Base-by-base conservation (phyloP, 2,797 vertebrate genomes). In the Vespertilio murinus region DNA sequence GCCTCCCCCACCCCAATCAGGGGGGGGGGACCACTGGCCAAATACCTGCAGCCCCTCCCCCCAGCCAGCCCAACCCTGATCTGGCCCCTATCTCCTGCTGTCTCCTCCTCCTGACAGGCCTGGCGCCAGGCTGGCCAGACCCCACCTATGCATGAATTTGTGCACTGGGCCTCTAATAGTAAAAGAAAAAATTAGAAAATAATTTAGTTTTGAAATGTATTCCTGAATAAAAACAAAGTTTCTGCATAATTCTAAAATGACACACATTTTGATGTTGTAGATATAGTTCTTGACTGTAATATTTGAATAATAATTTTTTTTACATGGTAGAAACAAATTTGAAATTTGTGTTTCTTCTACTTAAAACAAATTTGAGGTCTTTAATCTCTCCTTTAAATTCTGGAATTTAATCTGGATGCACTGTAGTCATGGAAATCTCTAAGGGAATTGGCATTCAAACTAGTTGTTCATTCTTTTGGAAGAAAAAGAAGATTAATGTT, bases 401-500 rank as follows among this genome's bases (percentile, higher is more conserved):
- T 84, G 61, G 5, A 38, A 83, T 90, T 95, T 52, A 91, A 95
- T 90, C 45, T 88, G 5, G 59, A 83, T 86, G 73, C 17, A 80
- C 6, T 74, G n/a, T 12, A 77, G 30, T 80, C 23, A 42, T 64
- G 52, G n/a, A 92, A 87, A 30, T 65, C 47, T 90, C 71, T 56
- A 71, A 81, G 49, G 73, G 75, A 91, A 93, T 0, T 94, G 80
- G 59, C 33, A 90, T 96, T 94, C 80, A 86, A 92, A 89, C 16
- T 74, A 91, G 83, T 70, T 88, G 56, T 67, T 91, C 70, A 87
- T 84, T 84, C 49, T 91, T 94, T 22, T 65, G 6, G 28, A 40
- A 33, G 0, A 23, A 70, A 70, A 54, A 75, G 91, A 82, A 91
- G 88, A 84, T 93, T 94, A 95, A 93, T 95, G 90, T 75, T 93